Percentiles rank a stretch among this genome's conserved stretches.
Conservation (phyloP, 2,797 vertebrate species). For the Schizopygopsis pylzovi region DNA sequence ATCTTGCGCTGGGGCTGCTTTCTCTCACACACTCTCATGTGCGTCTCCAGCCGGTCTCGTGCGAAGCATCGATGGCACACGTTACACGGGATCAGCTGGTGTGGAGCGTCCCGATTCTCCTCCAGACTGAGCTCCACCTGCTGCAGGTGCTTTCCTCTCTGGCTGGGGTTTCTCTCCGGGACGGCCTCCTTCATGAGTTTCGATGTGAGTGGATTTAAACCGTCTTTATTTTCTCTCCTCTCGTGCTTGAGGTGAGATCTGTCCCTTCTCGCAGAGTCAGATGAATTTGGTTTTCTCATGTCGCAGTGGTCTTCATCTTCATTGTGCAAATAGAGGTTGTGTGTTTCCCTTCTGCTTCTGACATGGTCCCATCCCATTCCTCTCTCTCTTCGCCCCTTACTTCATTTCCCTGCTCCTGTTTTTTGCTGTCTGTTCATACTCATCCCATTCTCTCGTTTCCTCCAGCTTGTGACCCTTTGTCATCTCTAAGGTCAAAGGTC, state of each 20-base stretch:
- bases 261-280: background rate
- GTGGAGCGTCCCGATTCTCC: background rate
- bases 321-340: constrained; percentile 6
- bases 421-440: background rate
- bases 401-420: constrained; percentile 22
- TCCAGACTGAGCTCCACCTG: constrained; percentile 33
- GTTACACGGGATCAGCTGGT: constrained; percentile 72
- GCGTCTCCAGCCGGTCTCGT: constrained; percentile 79
- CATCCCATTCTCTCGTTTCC: constrained; percentile 16
- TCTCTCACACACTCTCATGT: constrained; percentile 79
- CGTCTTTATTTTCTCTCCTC: background rate
- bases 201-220: background rate
- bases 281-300: constrained; percentile 8
- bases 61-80: constrained; percentile 82
- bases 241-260: constrained; percentile 33
- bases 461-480: constrained; percentile 26
- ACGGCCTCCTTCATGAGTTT: background rate
- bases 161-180: background rate
- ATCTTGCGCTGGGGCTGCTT: constrained; percentile 76
- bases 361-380: constrained; percentile 29
- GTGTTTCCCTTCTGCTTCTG: constrained; percentile 16
- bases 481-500: constrained; percentile 15
- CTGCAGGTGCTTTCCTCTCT: constrained; percentile 9
- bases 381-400: background rate
- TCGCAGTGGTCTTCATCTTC: background rate